Percentiles rank a stretch among this genome's conserved stretches.
phyloP scores from a whole-genome alignment of 2,888 invertebrate species.

The Drosophila anomelani region DNA sequence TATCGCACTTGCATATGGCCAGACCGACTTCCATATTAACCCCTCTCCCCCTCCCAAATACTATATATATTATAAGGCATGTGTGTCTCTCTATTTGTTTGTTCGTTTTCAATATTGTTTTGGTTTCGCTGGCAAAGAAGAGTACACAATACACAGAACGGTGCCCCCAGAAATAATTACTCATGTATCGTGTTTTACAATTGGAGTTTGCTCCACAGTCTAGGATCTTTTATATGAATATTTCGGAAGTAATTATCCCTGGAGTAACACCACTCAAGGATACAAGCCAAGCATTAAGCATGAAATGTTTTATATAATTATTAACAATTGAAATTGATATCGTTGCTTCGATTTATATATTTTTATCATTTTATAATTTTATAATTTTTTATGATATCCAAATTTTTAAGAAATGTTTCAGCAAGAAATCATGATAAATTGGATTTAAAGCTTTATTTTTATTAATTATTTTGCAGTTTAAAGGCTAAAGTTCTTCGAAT shows the following conservation, averaged over 20 bases:
- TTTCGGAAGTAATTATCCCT: background rate
- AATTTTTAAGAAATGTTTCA: too few species aligned
- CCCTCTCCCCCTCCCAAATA: background rate
- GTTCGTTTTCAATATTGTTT: slow-evolving; percentile 18
- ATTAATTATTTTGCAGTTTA: too few species aligned
- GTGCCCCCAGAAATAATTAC: slow-evolving; percentile 1
- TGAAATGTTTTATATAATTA: background rate
- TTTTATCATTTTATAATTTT: too few species aligned
- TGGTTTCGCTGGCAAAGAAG: background rate
- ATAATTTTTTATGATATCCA: too few species aligned
- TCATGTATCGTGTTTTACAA: slow-evolving; percentile 1
- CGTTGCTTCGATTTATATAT: background rate
- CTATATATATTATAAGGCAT: slow-evolving; percentile 8
- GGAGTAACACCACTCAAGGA: slow-evolving; percentile 56
- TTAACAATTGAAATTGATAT: background rate
- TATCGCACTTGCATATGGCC: slow-evolving; percentile 59
- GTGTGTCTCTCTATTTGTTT: slow-evolving; percentile 17
- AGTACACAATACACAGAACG: background rate
- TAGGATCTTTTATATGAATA: background rate
- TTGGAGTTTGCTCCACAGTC: background rate
- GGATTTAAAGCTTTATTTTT: too few species aligned
- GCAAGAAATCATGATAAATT: too few species aligned
- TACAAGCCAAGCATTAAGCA: slow-evolving; percentile 14
- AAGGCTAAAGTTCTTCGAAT: too few species aligned
- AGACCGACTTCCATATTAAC: slow-evolving; percentile 17